Conservation (phyloP, 2,797 vertebrate genomes). For the Toxotes lorentzi region DNA sequence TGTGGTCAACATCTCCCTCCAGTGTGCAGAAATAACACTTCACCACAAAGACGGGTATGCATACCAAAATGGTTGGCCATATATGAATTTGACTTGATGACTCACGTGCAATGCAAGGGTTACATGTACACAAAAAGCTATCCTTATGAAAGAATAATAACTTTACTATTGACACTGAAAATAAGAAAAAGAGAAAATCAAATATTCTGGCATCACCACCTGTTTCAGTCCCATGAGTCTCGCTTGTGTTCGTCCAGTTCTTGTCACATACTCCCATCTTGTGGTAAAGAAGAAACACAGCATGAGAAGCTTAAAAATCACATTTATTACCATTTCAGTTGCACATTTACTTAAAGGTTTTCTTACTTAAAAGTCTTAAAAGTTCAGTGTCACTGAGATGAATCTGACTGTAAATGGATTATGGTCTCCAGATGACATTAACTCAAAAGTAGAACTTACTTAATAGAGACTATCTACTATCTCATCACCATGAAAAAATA, state of each 20-base stretch:
- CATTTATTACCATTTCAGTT: neutral
- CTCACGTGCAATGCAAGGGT: neutral
- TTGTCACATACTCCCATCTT: conserved; percentile 50
- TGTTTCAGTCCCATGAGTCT: neutral
- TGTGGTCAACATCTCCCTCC: conserved; percentile 41
- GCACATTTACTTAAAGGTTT: neutral
- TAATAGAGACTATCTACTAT: neutral
- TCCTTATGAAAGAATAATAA: neutral
- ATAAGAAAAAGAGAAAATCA: neutral
- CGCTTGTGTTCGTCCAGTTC: neutral
- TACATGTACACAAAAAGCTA: neutral
- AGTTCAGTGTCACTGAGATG: neutral
- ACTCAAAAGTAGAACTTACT: neutral
- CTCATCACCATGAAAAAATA: neutral
- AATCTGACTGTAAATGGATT: neutral
- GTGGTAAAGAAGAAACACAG: conserved; percentile 36
- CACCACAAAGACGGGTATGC: neutral
- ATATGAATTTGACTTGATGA: neutral
- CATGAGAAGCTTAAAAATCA: neutral
- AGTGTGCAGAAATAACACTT: conserved; percentile 24
- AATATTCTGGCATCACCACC: neutral
- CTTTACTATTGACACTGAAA: neutral
- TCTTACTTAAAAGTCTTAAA: too few species aligned
- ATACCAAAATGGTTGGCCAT: neutral
- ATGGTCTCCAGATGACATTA: neutral